A percentile compares a stretch with the other conserved stretches of the same genome.
These are phyloP conservation scores for Salvelinus sp. DNA, from an alignment of 2,113 vertebrate genomes.

Conservation along the genomic window DNA sequence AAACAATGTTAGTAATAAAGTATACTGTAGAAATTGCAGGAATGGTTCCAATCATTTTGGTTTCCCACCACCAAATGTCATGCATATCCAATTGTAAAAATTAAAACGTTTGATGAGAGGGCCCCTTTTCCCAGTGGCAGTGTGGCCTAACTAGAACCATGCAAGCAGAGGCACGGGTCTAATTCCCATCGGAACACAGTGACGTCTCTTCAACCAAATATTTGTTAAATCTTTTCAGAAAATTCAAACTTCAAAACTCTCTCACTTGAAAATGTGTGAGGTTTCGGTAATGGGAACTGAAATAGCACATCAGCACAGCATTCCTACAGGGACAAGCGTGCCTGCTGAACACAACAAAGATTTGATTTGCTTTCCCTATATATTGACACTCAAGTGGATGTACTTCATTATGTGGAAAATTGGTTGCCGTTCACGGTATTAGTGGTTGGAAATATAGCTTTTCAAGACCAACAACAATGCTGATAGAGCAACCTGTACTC, in stretches of 20 bases:
- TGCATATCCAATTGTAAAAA: neutral
- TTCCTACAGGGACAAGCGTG: constrained; percentile 31
- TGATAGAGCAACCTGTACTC: neutral
- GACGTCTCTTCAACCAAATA: neutral
- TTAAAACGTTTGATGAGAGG: neutral
- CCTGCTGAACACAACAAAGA: constrained; percentile 43
- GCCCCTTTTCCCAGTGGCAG: neutral
- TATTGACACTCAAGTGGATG: constrained; percentile 41
- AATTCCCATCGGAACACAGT: neutral
- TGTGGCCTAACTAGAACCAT: neutral
- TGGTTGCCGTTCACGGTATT: constrained; percentile 38
- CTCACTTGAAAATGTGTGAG: constrained; percentile 34
- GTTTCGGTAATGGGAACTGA: constrained; percentile 46
- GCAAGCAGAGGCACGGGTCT: neutral
- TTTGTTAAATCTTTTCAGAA: neutral
- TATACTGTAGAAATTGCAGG: neutral
- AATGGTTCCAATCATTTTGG: neutral
- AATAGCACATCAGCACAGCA: constrained; percentile 38
- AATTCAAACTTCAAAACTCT: constrained; percentile 19
- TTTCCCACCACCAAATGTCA: neutral
- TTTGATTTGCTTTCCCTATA: constrained; percentile 34
- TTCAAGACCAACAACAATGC: constrained; percentile 15
- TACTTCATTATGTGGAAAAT: constrained; percentile 58
- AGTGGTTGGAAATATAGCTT: constrained; percentile 35
- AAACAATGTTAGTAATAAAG: neutral